A percentile compares a stretch with the other conserved stretches of the same genome.
Conservation (phyloP, 2,797 vertebrate species). For the Hyperoplus lanceolatus region DNA sequence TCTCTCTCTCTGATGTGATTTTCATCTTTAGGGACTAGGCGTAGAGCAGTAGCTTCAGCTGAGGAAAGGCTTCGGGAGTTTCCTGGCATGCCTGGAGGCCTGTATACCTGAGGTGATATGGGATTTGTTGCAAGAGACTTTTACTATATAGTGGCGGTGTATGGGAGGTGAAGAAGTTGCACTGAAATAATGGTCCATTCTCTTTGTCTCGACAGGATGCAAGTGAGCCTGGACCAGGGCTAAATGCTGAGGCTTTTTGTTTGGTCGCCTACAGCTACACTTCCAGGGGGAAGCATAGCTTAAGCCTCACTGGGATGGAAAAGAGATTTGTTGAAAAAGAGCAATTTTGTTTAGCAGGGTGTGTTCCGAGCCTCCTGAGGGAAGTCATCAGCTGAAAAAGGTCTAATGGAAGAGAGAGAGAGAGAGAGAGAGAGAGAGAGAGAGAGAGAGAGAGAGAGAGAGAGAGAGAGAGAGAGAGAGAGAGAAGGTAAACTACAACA, state of each 20-base stretch:
- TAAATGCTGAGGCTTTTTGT: slow-evolving; percentile 52
- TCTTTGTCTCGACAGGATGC: slow-evolving; percentile 69
- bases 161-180: slow-evolving; percentile 62
- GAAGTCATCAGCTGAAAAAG: slow-evolving; percentile 44
- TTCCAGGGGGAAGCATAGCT: slow-evolving; percentile 31
- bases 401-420: slow-evolving; percentile 25
- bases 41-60: slow-evolving; percentile 49
- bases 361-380: slow-evolving; percentile 25
- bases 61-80: slow-evolving; percentile 41
- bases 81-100: slow-evolving; percentile 69
- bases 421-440: slow-evolving; percentile 6
- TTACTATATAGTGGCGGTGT: slow-evolving; percentile 44
- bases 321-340: slow-evolving; percentile 46
- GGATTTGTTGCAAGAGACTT: slow-evolving; percentile 67
- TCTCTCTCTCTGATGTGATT: slow-evolving; percentile 33
- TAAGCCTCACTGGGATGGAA: slow-evolving; percentile 43
- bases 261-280: slow-evolving; percentile 34
- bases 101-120: slow-evolving; percentile 73
- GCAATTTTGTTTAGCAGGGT: slow-evolving; percentile 52
- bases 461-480: slow-evolving; percentile 9
- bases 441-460: slow-evolving; percentile 3
- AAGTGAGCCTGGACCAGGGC: slow-evolving; percentile 54
- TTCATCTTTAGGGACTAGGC: slow-evolving; percentile 52
- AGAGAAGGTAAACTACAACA: slow-evolving; percentile 19
- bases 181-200: slow-evolving; percentile 71